Base-by-base conservation (phyloP, 2,888 invertebrate species). In the Sabatieria punctata region DNA sequence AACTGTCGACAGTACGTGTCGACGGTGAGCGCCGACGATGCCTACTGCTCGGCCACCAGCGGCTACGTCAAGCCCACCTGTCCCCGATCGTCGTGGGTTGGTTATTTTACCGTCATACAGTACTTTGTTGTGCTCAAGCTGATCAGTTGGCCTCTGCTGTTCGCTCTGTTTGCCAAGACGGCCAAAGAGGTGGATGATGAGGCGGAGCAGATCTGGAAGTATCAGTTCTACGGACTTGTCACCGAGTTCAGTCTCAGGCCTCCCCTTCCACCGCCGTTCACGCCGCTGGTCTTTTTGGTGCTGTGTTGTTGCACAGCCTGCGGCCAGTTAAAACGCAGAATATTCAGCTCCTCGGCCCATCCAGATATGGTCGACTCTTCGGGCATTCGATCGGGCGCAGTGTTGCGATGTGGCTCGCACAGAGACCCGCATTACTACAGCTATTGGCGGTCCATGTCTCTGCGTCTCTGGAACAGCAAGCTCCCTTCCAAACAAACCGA, bases 201-300 rank as follows among this genome's bases (percentile, higher is more conserved):
- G 47, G 59, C 64, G 2, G 61, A 65, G 45, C 56, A 57, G 22
- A 65, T 65, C 23, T 65, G 65, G 64, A 59, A 59, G 44, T 64
- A 58, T 50, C 65, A 66, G 47, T 51, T 65, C 30, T 66, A 66
- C 49, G 57, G 58, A 15, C 51, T 66, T 37, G 61, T 62, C 18
- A 56, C 59, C 19, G 61, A 64, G 48, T 65, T 65, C 52, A 54
- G 60, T 26, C 52, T 60, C 21, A 59, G 66, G 6, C 60, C 65
- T 6, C 54, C 60, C 4, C 54, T 67, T 1, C 66, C 66, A 1
- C 62, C 66, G 15, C 66, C 66, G 6, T 48, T 66, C 25, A 66
- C 60, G 13, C 54, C 58, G 6, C 33, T 62, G 15, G 42, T 27
- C 4, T n/a, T 37, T 37, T 18, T 37, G 13, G 8, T 37, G 6